Evolutionary conservation across 2,797 vertebrate species (phyloP).

Genomic region (Knipowitschia caucasica): DNA sequence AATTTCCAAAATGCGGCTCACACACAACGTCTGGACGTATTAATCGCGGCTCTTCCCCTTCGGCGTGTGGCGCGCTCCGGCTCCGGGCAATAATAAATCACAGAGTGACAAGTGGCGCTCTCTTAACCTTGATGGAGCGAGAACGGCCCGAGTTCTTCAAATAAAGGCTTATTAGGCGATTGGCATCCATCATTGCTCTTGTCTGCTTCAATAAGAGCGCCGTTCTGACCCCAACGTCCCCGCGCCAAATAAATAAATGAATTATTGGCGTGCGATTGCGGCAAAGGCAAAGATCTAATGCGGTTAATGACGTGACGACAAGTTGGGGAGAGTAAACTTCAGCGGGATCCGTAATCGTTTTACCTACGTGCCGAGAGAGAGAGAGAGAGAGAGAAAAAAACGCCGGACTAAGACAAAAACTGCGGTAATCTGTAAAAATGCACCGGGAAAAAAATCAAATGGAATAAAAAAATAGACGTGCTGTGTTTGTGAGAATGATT

Average conservation of each 20-base stretch:
- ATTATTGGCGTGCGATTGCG: slow-evolving; percentile 5
- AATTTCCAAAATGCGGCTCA: slow-evolving; percentile 70
- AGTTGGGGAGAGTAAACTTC: background rate
- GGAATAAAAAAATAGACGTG: no score
- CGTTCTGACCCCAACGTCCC: slow-evolving; percentile 45
- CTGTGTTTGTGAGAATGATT: no score
- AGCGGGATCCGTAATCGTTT: slow-evolving; percentile 1
- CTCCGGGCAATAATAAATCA: slow-evolving; percentile 74
- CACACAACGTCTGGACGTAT: slow-evolving; percentile 73
- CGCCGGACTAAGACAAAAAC: no score
- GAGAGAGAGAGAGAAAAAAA: no score
- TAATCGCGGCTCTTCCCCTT: slow-evolving; percentile 48
- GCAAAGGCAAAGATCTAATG: slow-evolving; percentile 24
- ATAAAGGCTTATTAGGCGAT: slow-evolving; percentile 69
- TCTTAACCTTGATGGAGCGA: slow-evolving; percentile 75
- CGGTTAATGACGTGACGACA: slow-evolving; percentile 6
- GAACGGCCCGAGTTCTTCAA: slow-evolving; percentile 72
- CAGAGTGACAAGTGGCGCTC: slow-evolving; percentile 63
- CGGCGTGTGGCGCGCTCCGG: slow-evolving; percentile 48
- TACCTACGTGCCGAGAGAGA: no score
- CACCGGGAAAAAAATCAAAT: no score
- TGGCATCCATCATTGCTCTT: slow-evolving; percentile 71
- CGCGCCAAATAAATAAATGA: slow-evolving; percentile 27
- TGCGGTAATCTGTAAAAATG: no score
- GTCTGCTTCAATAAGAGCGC: slow-evolving; percentile 67